Percentiles rank a stretch among this genome's conserved stretches.
These are phyloP conservation scores for Chaunax sp. DNA, from an alignment of 2,797 vertebrate species.

Conservation along the genomic window DNA sequence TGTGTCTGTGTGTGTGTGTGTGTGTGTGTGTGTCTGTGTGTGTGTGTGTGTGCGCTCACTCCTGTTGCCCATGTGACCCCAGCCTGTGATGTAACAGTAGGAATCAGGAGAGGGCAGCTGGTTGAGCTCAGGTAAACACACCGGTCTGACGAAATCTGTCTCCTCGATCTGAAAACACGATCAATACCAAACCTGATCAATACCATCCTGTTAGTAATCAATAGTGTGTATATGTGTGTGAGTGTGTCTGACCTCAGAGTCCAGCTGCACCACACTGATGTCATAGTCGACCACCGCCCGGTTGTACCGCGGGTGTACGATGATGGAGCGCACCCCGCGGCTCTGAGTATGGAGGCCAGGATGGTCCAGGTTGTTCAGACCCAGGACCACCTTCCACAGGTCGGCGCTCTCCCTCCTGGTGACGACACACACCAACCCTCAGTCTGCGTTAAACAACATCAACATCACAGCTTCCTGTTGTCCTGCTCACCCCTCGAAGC, in stretches of 20 bases:
- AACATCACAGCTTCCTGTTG: background rate
- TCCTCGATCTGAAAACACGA: slow-evolving; percentile 71
- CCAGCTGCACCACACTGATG: slow-evolving; percentile 93
- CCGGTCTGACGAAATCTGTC: slow-evolving; percentile 89
- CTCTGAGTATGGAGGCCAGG: slow-evolving; percentile 89
- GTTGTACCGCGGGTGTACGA: slow-evolving; percentile 93
- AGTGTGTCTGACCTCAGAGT: slow-evolving; percentile 73
- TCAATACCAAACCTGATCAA: background rate
- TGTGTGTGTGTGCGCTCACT: slow-evolving; percentile 82
- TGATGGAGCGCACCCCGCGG: slow-evolving; percentile 86
- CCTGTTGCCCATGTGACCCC: slow-evolving; percentile 95
- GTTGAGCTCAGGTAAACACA: slow-evolving; percentile 86
- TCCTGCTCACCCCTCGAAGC: slow-evolving; percentile 90
- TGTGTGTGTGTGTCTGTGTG: slow-evolving; percentile 3
- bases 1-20: too few relatives aligned
- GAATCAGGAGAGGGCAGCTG: slow-evolving; percentile 87
- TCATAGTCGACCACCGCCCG: slow-evolving; percentile 94
- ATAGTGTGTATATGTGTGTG: too few relatives aligned
- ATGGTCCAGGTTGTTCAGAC: slow-evolving; percentile 94
- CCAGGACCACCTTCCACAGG: slow-evolving; percentile 92
- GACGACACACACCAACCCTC: background rate
- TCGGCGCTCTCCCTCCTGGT: slow-evolving; percentile 89
- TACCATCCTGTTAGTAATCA: rapidly evolving
- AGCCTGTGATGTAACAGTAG: slow-evolving; percentile 97
- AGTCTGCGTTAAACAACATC: background rate